Base-by-base conservation (phyloP, 1,140 invertebrate species). In the Bombus terrestris region DNA sequence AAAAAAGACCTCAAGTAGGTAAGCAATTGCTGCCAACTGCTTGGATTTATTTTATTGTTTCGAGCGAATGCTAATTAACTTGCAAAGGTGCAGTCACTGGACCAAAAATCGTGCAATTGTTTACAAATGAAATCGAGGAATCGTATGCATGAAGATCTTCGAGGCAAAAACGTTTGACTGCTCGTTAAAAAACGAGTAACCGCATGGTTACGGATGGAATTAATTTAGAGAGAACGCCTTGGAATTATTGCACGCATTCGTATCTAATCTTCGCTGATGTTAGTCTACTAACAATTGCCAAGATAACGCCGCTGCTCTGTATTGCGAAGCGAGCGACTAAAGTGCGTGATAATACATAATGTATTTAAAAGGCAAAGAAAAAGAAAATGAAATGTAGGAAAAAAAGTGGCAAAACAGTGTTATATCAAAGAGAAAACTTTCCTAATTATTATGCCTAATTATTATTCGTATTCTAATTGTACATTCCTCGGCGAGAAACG, bases 201-300 rank as follows among this genome's bases (percentile, higher is more conserved):
- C 82, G 53, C 64, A 53, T 53, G 76, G 83, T 83, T 83, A 72
- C 47, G 15, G 47, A 9, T 12, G 9, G 72, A 83, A 89, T 89
- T 89, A 86, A 89, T 84, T 80, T 79, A 32, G 83, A 39, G 76
- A 73, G 74, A 59, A 81, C 37, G 41, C 41, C 28, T n/a, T 12
- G 39, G 39, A 59, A 37, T 35, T 37, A 57, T 35, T 62, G 69
- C 72, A 78, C 22, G 79, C 72, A 72, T 43, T 79, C 83, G 66
- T 88, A 92, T 92, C 89, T 92, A 90, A 91, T 92, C 91, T 81
- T 25, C 69, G 68, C 59, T 47, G 76, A 91, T 90, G 91, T 72
- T 89, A 92, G 91, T 85, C 89, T 35, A 8, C 64, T 1, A 18
- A 62, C 59, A 62, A 62, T 62, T 85, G 64, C 39, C 18, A 71